Conservation (phyloP, 2,797 vertebrate genomes). For the Streptopelia turtur region DNA sequence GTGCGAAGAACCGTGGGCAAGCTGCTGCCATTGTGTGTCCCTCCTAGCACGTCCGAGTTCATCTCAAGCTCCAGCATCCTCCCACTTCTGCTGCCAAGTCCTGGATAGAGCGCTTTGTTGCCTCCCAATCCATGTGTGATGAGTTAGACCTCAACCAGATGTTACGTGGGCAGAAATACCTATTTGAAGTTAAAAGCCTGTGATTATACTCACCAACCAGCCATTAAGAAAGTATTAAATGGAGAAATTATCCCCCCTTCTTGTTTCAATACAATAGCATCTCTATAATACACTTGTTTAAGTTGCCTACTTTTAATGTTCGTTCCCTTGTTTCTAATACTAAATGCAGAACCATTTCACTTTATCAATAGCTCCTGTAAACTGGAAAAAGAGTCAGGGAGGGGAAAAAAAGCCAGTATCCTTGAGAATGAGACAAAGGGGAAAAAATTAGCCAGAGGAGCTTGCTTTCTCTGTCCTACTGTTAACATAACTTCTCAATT, state of each 20-base stretch:
- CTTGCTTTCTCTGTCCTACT: neutral
- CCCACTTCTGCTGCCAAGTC: neutral
- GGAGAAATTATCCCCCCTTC: constrained; percentile 44
- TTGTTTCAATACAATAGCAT: constrained; percentile 62
- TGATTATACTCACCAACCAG: constrained; percentile 74
- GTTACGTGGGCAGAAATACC: constrained; percentile 73
- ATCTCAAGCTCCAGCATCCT: neutral
- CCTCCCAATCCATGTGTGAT: neutral
- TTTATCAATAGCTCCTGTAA: constrained; percentile 19
- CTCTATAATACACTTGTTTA: constrained; percentile 63
- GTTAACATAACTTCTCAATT: constrained; percentile 36
- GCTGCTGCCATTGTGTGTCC: neutral
- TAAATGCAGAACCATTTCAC: neutral
- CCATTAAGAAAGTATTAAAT: constrained; percentile 68
- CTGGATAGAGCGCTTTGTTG: neutral
- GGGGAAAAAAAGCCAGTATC: neutral
- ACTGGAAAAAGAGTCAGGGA: neutral
- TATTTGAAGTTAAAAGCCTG: constrained; percentile 54
- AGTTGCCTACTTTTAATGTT: constrained; percentile 39
- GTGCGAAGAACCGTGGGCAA: fast-evolving
- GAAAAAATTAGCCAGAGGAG: constrained; percentile 2
- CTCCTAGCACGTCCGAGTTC: neutral
- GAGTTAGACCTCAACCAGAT: constrained; percentile 59
- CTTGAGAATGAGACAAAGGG: constrained; percentile 32
- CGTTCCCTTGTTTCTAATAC: neutral